phyloP scores from a whole-genome alignment of 2,113 vertebrate species.

The Acanthochromis polyacanthus region DNA sequence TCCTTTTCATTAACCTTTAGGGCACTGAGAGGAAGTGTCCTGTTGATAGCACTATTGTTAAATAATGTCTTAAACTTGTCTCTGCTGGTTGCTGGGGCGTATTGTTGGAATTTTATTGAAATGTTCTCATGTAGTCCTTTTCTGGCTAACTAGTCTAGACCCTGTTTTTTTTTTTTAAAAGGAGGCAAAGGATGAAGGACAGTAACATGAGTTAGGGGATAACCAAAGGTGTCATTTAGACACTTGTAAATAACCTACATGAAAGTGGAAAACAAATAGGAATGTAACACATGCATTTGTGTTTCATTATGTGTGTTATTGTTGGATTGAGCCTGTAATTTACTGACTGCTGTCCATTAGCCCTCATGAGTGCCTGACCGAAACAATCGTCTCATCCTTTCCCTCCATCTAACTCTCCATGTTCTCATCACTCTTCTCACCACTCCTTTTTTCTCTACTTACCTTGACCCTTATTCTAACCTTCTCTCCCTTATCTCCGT shows the following conservation, averaged over 20 bases:
- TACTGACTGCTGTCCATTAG: constrained; percentile 1
- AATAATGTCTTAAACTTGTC: constrained; percentile 58
- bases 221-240: constrained; percentile 26
- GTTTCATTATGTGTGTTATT: neutral
- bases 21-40: constrained; percentile 64
- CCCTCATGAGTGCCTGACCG: too few species aligned
- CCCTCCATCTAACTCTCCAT: constrained; percentile 3
- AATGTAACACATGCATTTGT: neutral
- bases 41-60: constrained; percentile 64
- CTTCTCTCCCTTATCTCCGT: constrained; percentile 16
- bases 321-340: constrained; percentile 14
- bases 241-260: constrained; percentile 12
- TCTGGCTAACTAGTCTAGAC: neutral
- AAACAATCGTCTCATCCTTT: constrained; percentile 6
- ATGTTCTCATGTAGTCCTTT: constrained; percentile 48
- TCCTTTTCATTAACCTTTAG: constrained; percentile 67
- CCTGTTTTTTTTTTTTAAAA: constrained; percentile 7
- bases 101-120: constrained; percentile 65
- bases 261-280: neutral
- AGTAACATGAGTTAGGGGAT: neutral
- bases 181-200: constrained; percentile 2
- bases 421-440: constrained; percentile 12
- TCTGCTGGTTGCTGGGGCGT: constrained; percentile 28
- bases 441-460: constrained; percentile 2
- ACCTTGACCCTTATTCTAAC: constrained; percentile 9